Evolutionary conservation across 64 coral and sea anemone species (phyloP).

Genomic region (Stichodactyla mertensii): DNA sequence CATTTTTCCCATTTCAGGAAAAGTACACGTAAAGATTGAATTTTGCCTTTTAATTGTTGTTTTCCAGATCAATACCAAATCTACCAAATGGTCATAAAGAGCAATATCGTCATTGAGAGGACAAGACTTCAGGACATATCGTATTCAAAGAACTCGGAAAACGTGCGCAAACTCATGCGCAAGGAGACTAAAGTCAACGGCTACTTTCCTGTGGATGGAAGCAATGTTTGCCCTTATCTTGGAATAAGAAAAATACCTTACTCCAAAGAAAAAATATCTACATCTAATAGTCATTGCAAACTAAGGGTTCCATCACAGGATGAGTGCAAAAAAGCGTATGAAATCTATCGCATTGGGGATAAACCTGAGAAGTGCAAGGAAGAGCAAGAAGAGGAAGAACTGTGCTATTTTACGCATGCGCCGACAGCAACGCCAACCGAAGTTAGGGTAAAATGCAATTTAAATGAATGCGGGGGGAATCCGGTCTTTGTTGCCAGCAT

Average conservation of each 20-base stretch:
- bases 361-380: constrained; percentile 25
- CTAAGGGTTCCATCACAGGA: not conserved
- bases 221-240: constrained; percentile 6
- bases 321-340: constrained; percentile 51
- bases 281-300: not conserved
- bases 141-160: not conserved
- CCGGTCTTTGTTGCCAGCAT: constrained; percentile 36
- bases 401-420: constrained; percentile 26
- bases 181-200: not conserved
- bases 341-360: constrained; percentile 27
- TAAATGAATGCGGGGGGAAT: constrained; percentile 51
- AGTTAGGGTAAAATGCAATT: constrained; percentile 39
- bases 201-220: constrained; percentile 26
- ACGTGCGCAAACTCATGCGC: not conserved
- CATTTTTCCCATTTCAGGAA: not conserved
- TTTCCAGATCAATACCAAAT: constrained; percentile 1
- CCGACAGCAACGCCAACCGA: constrained; percentile 4
- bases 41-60: not conserved
- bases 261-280: not conserved
- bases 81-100: not conserved
- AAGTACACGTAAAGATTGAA: not conserved
- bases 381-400: not conserved
- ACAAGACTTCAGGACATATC: not conserved
- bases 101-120: not conserved
- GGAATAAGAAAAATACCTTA: constrained; percentile 22